Base-by-base conservation (phyloP, 2,113 vertebrate species). In the Coryphaenoides rupestris region DNA sequence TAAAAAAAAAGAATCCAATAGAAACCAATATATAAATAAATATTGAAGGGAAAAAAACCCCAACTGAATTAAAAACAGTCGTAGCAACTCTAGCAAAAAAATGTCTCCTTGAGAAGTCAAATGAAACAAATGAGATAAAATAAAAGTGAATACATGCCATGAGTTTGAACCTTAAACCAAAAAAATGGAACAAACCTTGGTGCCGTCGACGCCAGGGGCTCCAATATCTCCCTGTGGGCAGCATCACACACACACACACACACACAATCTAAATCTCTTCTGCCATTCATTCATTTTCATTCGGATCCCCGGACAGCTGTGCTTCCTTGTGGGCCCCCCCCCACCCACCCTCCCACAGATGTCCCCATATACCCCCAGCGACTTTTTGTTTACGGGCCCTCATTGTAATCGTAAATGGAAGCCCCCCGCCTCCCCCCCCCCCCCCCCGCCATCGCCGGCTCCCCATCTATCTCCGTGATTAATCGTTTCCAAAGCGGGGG, bases 161-260 rank as follows among this genome's bases (percentile, higher is more conserved):
- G 33, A 40, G 7, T 40, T 40, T 40, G 33, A 40, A 7, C 33
- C 66, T 69, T 47, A 60, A 58, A 67, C 49, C n/a, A n/a, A 62
- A 26, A 15, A 66, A 62, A 76, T 61, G 66, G 67, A 80, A 91
- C 94, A 80, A 78, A 98, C 96, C 96, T 98, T 96, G 60, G 76
- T 83, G 46, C 96, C 95, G 14, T 93, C 88, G 46, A 78, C 69
- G 88, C 96, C 96, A n/a, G 95, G 88, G 65, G 89, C 86, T 65
- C 96, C 96, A 60, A 92, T 86, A 66, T 97, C 94, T 76, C 95
- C 96, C 95, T 98, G 85, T 76, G 87, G 83, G 73, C 76, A 84
- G 78, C 74, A 88, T 45, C 83, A 82, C 72, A 21, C 14, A 64
- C 55, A 78, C 28, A 79, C 68, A 87, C 68, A 53, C 62, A 55